Evolutionary conservation across 2,888 invertebrate genomes (phyloP).

Genomic region (Clitarchus hookeri): DNA sequence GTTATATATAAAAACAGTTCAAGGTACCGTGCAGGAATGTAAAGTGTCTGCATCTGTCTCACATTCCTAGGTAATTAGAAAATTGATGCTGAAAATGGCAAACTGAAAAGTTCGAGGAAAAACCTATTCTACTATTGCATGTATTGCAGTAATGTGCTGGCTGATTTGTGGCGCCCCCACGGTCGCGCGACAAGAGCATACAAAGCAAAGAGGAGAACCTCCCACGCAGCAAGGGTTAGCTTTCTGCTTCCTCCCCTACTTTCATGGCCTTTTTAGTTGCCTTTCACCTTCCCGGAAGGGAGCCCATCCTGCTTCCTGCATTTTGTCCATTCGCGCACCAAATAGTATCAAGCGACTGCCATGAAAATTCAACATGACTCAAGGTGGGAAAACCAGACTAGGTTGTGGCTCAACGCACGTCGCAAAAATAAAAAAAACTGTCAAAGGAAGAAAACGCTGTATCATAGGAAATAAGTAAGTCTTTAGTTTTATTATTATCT

Average conservation of each 20-base stretch:
- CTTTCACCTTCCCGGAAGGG: not conserved
- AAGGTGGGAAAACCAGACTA: not conserved
- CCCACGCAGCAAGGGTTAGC: not conserved
- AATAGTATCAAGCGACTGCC: not conserved
- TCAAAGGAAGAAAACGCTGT: not conserved
- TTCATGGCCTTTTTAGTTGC: not conserved
- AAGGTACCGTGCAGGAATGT: too few species aligned
- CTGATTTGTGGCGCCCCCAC: too few species aligned
- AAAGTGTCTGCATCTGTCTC: too few species aligned
- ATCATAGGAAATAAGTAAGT: constrained; percentile 1
- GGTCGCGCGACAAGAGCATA: too few species aligned
- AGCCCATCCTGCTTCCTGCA: not conserved
- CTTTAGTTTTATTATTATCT: not conserved
- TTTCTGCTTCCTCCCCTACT: not conserved
- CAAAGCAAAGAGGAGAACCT: not conserved
- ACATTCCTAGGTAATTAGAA: too few species aligned
- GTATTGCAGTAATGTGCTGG: not conserved
- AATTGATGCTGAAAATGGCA: too few species aligned
- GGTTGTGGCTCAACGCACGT: not conserved
- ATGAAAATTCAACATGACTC: not conserved
- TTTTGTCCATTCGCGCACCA: not conserved
- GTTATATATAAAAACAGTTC: too few species aligned
- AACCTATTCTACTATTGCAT: not conserved
- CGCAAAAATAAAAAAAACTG: not conserved
- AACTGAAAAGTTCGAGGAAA: not conserved